Base-by-base conservation (phyloP, 2,113 vertebrate genomes). In the Caranx melampygus region DNA sequence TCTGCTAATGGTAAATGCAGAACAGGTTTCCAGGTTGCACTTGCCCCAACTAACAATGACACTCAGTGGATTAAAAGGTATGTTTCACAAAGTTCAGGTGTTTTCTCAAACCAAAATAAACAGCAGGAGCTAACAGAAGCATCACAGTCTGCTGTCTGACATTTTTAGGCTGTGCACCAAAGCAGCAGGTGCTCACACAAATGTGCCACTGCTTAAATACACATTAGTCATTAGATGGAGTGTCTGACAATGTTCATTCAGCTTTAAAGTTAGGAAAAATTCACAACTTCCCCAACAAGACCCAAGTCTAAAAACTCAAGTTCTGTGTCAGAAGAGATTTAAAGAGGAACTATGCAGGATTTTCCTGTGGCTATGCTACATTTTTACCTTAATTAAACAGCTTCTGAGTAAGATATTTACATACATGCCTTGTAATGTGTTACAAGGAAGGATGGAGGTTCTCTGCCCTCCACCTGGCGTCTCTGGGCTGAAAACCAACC, bases 21-120 rank as follows among this genome's bases (percentile, higher is more conserved):
- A 40, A 55, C 64, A 51, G 51, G 21, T 62, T 73, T 78, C 47
- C 45, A 67, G 63, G 70, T 31, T 79, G 34, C 63, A 64, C 70
- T 55, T 76, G 35, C 33, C 14, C 47, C 18, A 42, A 42, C 40
- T 42, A 15, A 45, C 35, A 51, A 42, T 45, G 33, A 14, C 51
- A 63, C 18, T 78, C 8, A 42, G 47, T 70, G 35, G 37, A 59
- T 59, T 60, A 75, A 71, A 70, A 66, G 33, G n/a, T 16, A 61
- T 71, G 51, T 57, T 62, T 84, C 47, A 54, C 72, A 76, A 61
- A 37, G 26, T 66, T 45, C 8, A 40, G 6, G 47, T 62, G 60
- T 34, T 42, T 60, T 80, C 64, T 74, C 45, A 64, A 65, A 20
- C 5, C 42, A 37, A 66, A 61, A 20, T 58, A 37, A 78, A 70